Percentiles rank a stretch among this genome's conserved stretches.
These are phyloP conservation scores for Cyanocitta stelleri DNA, from an alignment of 2,113 vertebrate species.

Conservation along the genomic window DNA sequence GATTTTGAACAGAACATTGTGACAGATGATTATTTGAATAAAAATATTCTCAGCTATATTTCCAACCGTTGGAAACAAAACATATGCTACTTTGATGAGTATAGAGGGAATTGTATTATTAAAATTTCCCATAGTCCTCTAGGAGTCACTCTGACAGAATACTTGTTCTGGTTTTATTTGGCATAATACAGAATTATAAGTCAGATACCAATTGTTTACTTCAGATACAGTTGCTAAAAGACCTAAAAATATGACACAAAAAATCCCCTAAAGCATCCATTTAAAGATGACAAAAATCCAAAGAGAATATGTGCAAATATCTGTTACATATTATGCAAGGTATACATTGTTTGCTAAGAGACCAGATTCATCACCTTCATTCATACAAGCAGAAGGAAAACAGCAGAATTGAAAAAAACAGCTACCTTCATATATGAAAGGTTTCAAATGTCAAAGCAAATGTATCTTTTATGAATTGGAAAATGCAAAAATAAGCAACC, in stretches of 20 bases:
- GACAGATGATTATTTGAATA: not conserved
- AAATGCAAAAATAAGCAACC: not conserved
- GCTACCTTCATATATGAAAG: not conserved
- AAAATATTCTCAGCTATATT: not conserved
- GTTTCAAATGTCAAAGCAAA: not conserved
- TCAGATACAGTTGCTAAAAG: not conserved
- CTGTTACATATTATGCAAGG: not conserved
- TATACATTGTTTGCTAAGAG: not conserved
- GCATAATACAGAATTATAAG: not conserved
- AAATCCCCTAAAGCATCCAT: not conserved
- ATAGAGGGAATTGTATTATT: not conserved
- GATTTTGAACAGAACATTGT: not conserved
- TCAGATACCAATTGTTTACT: not conserved
- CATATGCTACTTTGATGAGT: not conserved
- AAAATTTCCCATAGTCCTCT: not conserved
- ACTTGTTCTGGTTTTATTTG: not conserved
- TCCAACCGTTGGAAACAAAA: not conserved
- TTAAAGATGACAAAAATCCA: not conserved
- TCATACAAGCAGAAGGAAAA: not conserved
- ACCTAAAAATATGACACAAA: not conserved
- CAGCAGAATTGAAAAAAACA: not conserved
- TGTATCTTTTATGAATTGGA: not conserved
- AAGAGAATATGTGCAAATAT: not conserved
- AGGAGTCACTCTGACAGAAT: not conserved
- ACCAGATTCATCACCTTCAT: not conserved